Percentiles rank a stretch among this genome's conserved stretches.
Conservation (phyloP, 2,888 invertebrate genomes). For the Anthophora plumipes region DNA sequence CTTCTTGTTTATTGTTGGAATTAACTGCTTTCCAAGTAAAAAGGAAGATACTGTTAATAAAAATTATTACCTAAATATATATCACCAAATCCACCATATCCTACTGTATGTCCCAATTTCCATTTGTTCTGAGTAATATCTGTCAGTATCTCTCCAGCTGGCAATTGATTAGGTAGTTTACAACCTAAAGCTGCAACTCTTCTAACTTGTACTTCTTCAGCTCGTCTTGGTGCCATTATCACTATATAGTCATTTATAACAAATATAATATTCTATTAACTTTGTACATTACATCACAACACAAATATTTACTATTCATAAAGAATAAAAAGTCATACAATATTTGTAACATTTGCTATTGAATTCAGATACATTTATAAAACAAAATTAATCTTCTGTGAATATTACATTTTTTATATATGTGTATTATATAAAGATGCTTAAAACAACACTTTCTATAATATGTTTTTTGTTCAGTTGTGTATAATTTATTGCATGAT, state of each 20-base stretch:
- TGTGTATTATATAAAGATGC: too few relatives aligned
- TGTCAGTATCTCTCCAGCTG: constrained; percentile 90
- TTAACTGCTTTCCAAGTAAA: not conserved
- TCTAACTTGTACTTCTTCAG: constrained; percentile 78
- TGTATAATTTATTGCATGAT: not conserved
- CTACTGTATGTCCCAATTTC: constrained; percentile 94
- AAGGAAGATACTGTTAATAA: not conserved
- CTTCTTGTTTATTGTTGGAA: not conserved
- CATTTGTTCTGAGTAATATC: constrained; percentile 94
- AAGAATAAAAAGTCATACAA: not conserved
- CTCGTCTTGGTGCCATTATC: constrained; percentile 80
- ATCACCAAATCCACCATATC: constrained; percentile 96
- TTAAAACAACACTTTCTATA: too few relatives aligned
- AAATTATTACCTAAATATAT: constrained; percentile 90
- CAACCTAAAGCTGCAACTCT: constrained; percentile 82
- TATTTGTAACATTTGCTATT: not conserved
- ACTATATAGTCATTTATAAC: constrained; percentile 56
- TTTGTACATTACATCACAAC: not conserved
- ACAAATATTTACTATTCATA: constrained; percentile 1
- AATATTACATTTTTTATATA: constrained; percentile 2
- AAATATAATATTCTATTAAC: constrained; percentile 35
- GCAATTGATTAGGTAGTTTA: constrained; percentile 85
- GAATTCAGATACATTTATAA: not conserved
- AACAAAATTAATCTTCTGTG: not conserved
- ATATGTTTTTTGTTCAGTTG: too few relatives aligned